Percentiles rank a stretch among this genome's conserved stretches.
Evolutionary conservation across 92 coral and sea anemone species (phyloP).

Genomic region (Hydrozoanthus gracilis): DNA sequence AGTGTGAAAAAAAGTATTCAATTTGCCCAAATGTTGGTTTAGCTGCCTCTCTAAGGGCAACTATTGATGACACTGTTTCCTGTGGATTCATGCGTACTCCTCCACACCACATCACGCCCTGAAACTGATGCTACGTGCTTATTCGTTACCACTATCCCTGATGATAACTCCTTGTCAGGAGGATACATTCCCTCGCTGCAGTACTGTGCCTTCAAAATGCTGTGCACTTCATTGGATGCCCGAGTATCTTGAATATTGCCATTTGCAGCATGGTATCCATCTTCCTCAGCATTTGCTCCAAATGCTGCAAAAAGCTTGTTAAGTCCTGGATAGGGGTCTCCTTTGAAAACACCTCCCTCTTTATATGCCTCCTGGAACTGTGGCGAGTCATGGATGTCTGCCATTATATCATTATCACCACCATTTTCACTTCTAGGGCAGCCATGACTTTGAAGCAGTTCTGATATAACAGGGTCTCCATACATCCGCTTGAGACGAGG

Average conservation of each 20-base stretch:
- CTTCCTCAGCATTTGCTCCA: no score
- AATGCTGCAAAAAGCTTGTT: no score
- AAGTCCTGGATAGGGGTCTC: no score
- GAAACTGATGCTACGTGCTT: constrained; percentile 22
- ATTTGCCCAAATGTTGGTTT: constrained; percentile 20
- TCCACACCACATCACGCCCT: constrained; percentile 14
- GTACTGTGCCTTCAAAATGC: constrained; percentile 25
- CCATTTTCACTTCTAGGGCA: not conserved
- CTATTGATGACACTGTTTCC: not conserved
- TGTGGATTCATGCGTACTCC: constrained; percentile 5
- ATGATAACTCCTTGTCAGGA: constrained; percentile 18
- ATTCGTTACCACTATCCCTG: constrained; percentile 18
- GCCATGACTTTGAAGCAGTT: constrained; percentile 17
- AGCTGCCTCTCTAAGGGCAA: constrained; percentile 26
- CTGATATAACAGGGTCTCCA: constrained; percentile 42
- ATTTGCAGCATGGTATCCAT: constrained; percentile 26
- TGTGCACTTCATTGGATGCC: constrained; percentile 29
- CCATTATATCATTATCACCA: not conserved
- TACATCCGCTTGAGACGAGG: constrained; percentile 52
- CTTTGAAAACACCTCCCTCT: not conserved
- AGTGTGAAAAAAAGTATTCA: constrained; percentile 11
- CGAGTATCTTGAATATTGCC: constrained; percentile 21
- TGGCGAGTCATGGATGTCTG: constrained; percentile 3
- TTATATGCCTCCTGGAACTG: not conserved
- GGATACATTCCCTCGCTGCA: constrained; percentile 17